Conservation (phyloP, 2,113 vertebrate species). For the Pavo muticus region DNA sequence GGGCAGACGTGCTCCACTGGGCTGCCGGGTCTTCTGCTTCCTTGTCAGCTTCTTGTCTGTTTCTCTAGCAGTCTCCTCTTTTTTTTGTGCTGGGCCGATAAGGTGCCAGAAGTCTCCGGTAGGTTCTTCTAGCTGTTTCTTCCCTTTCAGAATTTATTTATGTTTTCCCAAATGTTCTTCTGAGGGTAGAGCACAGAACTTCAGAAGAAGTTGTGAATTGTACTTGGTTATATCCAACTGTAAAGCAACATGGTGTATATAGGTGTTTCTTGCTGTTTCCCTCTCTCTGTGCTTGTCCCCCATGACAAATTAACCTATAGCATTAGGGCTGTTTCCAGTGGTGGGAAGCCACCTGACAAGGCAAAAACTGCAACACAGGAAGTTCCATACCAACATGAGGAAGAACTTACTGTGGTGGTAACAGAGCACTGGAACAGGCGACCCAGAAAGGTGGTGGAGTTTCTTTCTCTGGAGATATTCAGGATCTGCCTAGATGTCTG, state of each 20-base stretch:
- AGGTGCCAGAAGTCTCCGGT: fast-evolving
- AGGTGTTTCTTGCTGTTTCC: not conserved
- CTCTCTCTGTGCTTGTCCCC: fast-evolving
- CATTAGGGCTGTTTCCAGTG: too few relatives aligned
- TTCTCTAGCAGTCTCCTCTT: not conserved
- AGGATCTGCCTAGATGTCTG: too few relatives aligned
- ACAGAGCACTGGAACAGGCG: too few relatives aligned
- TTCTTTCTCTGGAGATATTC: too few relatives aligned
- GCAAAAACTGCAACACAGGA: too few relatives aligned
- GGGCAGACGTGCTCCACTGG: not conserved
- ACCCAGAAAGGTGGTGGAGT: too few relatives aligned
- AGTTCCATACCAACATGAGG: too few relatives aligned
- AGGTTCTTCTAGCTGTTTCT: fast-evolving
- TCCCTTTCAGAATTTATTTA: not conserved
- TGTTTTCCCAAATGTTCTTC: not conserved
- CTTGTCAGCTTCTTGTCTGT: fast-evolving
- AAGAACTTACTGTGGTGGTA: too few relatives aligned
- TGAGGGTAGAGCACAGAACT: fast-evolving
- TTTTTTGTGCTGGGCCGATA: fast-evolving
- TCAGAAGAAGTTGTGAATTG: fast-evolving
- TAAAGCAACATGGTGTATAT: not conserved
- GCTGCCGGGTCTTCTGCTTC: not conserved
- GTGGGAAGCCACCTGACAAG: too few relatives aligned
- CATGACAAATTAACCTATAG: fast-evolving
- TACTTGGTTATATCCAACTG: fast-evolving